Evolutionary conservation across 2,888 invertebrate genomes (phyloP).

Genomic region (Trachelus troglodyta): DNA sequence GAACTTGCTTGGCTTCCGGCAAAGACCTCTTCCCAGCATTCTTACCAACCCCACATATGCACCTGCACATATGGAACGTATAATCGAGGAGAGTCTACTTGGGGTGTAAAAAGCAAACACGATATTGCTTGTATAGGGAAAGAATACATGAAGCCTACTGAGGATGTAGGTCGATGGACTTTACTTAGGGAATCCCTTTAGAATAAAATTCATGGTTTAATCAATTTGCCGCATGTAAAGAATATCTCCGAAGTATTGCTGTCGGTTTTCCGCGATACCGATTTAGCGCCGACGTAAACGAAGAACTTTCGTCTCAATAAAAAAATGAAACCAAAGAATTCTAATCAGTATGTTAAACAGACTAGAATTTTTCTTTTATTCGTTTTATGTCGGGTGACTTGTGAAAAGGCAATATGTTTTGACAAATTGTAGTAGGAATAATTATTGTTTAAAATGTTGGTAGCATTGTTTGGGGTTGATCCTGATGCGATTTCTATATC

Average conservation of each 20-base stretch:
- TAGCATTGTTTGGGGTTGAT: neutral
- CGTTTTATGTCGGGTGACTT: no score
- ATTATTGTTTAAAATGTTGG: neutral
- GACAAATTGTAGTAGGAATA: neutral
- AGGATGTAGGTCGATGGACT: neutral
- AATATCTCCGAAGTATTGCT: neutral
- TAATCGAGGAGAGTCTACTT: neutral
- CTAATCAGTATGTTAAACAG: no score
- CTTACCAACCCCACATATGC: neutral
- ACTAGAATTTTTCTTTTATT: no score
- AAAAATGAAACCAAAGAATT: no score
- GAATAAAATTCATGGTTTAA: neutral
- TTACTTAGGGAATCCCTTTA: neutral
- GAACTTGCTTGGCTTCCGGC: constrained; percentile 50
- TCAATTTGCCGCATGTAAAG: neutral
- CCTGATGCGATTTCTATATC: neutral
- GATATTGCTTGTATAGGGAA: neutral
- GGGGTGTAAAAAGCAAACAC: neutral
- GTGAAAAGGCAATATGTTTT: no score
- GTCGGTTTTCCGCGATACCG: neutral
- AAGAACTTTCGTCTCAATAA: no score
- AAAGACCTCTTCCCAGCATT: constrained; percentile 5
- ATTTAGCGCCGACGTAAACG: neutral
- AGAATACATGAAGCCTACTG: neutral
- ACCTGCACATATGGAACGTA: neutral